A percentile compares a stretch with the other conserved stretches of the same genome.
These are phyloP conservation scores for Axea sp. DNA, from an alignment of 2,888 invertebrate genomes.

Conservation along the genomic window DNA sequence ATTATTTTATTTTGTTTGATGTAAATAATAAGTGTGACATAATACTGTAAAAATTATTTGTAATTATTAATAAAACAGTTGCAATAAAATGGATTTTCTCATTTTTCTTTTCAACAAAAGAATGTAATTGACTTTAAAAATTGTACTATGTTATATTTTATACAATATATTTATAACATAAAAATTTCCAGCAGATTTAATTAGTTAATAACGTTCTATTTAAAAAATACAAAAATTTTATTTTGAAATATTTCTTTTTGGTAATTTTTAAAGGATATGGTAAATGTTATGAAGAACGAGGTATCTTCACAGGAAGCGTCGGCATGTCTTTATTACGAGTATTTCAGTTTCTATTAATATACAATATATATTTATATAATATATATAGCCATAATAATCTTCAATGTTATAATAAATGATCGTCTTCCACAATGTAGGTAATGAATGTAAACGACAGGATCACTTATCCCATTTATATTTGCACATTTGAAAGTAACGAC, in stretches of 20 bases:
- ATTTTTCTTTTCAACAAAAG: too few relatives aligned
- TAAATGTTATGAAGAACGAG: slow-evolving; percentile 4
- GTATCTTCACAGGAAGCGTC: slow-evolving; percentile 73
- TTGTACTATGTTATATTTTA: too few relatives aligned
- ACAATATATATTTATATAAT: slow-evolving; percentile 77
- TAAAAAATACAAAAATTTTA: too few relatives aligned
- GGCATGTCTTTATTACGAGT: slow-evolving; percentile 78
- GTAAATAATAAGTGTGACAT: not conserved
- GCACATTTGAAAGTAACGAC: slow-evolving; percentile 41
- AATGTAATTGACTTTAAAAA: too few relatives aligned
- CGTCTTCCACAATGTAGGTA: slow-evolving; percentile 70
- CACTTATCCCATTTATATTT: slow-evolving; percentile 29
- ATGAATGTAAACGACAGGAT: slow-evolving; percentile 67
- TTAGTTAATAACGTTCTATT: too few relatives aligned
- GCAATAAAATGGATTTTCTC: too few relatives aligned
- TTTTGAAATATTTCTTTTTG: too few relatives aligned
- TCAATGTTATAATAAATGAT: slow-evolving; percentile 75
- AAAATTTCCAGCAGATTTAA: too few relatives aligned
- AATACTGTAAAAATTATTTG: too few relatives aligned
- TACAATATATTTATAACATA: too few relatives aligned
- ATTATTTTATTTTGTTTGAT: not conserved
- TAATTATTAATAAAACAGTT: too few relatives aligned
- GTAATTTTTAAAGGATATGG: too few relatives aligned
- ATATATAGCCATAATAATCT: slow-evolving; percentile 78
- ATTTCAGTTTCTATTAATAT: slow-evolving; percentile 78